These are phyloP conservation scores for Berghia stephanieae DNA, from an alignment of 1,140 invertebrate species.

Conservation along the genomic window DNA sequence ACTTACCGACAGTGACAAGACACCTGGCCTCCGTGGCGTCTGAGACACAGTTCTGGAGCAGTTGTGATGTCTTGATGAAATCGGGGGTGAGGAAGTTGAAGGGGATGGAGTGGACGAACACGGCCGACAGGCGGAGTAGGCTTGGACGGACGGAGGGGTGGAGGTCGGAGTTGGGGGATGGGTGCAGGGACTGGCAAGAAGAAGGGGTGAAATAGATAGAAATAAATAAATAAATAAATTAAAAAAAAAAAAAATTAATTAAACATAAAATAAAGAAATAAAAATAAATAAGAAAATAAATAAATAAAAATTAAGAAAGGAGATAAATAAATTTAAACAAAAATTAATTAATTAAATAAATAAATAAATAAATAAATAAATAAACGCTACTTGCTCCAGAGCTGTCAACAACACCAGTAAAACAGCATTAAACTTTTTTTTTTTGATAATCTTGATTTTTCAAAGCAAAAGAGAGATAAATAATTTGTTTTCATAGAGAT, in stretches of 20 bases:
- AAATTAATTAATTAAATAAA: too few relatives aligned
- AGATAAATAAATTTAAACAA: too few relatives aligned
- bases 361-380: too few relatives aligned
- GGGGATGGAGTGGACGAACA: slow-evolving; percentile 56
- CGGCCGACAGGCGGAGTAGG: slow-evolving; percentile 50
- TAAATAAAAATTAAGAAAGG: too few relatives aligned
- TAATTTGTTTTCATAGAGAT: too few relatives aligned
- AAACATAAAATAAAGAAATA: too few relatives aligned
- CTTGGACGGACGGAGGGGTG: slow-evolving; percentile 49
- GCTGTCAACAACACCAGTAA: too few relatives aligned
- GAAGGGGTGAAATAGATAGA: background rate
- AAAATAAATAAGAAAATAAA: too few relatives aligned
- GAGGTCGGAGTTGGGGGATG: slow-evolving; percentile 52
- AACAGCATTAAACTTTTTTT: too few relatives aligned
- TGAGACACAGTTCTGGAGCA: slow-evolving; percentile 50
- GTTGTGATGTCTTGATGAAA: slow-evolving; percentile 57
- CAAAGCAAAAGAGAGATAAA: too few relatives aligned
- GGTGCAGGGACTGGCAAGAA: slow-evolving; percentile 52
- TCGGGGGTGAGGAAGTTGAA: slow-evolving; percentile 55
- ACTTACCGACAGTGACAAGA: slow-evolving; percentile 32
- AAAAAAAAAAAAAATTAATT: background rate
- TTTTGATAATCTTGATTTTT: too few relatives aligned
- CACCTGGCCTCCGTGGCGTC: slow-evolving; percentile 45
- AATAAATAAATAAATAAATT: background rate
- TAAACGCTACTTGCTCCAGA: too few relatives aligned